Conservation (phyloP, 2,888 invertebrate genomes). For the Germaria angustata region DNA sequence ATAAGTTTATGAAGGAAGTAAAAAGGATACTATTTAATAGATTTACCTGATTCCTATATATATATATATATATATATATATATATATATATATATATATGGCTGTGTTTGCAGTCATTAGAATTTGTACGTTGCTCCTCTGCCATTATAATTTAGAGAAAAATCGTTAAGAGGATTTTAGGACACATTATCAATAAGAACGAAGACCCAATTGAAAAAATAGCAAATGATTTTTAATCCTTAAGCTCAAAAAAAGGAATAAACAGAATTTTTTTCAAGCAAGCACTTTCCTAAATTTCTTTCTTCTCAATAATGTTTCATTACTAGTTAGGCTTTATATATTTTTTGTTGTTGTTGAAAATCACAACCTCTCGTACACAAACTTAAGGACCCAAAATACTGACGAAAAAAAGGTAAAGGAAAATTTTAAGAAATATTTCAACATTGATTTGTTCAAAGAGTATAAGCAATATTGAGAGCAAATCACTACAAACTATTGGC, state of each 20-base stretch:
- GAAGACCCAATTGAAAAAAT: neutral
- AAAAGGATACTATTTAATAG: too few relatives aligned
- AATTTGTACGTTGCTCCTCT: neutral
- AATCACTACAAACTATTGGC: conserved; percentile 23
- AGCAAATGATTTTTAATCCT: conserved; percentile 44
- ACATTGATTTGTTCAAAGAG: conserved; percentile 53
- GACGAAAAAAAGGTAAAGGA: neutral
- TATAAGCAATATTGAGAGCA: conserved; percentile 10
- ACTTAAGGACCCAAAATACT: neutral
- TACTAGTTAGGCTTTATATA: conserved; percentile 9
- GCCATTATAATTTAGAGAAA: neutral
- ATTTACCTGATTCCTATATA: too few relatives aligned
- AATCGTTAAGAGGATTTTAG: neutral
- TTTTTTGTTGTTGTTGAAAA: conserved; percentile 10
- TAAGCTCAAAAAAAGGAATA: conserved; percentile 43
- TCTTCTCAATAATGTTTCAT: conserved; percentile 12
- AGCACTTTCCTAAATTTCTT: conserved; percentile 16
- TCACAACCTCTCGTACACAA: neutral
- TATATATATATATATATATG: too few relatives aligned
- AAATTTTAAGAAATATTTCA: conserved; percentile 17
- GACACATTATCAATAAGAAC: neutral
- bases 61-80: too few relatives aligned
- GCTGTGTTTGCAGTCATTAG: too few relatives aligned
- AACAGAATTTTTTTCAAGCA: conserved; percentile 50
- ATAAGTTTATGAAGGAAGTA: too few relatives aligned